phyloP scores from a whole-genome alignment of 2,113 vertebrate species.

The Muntiacus reevesi region DNA sequence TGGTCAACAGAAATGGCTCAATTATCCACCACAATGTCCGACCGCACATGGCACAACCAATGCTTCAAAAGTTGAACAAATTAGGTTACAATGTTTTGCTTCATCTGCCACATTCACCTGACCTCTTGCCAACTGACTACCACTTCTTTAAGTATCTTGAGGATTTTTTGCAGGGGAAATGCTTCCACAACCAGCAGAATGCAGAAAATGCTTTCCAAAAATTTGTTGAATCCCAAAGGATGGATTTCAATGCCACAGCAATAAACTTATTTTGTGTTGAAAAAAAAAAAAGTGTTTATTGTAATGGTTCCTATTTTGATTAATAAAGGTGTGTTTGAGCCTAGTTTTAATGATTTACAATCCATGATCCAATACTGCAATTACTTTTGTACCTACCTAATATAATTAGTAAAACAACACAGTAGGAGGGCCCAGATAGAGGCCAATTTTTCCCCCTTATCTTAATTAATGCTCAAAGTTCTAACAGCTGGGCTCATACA shows the following conservation, averaged over 20 bases:
- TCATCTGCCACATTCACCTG: background rate
- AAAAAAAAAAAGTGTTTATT: background rate
- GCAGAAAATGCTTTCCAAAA: background rate
- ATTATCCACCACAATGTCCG: background rate
- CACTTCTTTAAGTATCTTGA: background rate
- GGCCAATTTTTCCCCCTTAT: background rate
- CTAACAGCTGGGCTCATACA: constrained; percentile 29
- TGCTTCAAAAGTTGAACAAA: background rate
- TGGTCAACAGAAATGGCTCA: background rate
- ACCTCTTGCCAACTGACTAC: background rate
- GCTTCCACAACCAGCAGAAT: background rate
- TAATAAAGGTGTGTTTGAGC: background rate
- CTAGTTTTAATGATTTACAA: background rate
- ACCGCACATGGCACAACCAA: background rate
- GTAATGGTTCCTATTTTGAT: background rate
- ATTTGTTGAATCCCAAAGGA: background rate
- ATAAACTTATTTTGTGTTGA: background rate
- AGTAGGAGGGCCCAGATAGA: background rate
- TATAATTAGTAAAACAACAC: constrained; percentile 19
- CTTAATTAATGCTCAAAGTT: constrained; percentile 4
- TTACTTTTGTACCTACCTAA: background rate
- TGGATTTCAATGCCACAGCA: background rate
- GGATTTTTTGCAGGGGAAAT: background rate
- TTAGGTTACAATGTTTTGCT: background rate
- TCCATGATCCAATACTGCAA: background rate